A percentile compares a stretch with the other conserved stretches of the same genome.
phyloP scores from a whole-genome alignment of 2,113 vertebrate genomes.

The Odobenus rosmarus region DNA sequence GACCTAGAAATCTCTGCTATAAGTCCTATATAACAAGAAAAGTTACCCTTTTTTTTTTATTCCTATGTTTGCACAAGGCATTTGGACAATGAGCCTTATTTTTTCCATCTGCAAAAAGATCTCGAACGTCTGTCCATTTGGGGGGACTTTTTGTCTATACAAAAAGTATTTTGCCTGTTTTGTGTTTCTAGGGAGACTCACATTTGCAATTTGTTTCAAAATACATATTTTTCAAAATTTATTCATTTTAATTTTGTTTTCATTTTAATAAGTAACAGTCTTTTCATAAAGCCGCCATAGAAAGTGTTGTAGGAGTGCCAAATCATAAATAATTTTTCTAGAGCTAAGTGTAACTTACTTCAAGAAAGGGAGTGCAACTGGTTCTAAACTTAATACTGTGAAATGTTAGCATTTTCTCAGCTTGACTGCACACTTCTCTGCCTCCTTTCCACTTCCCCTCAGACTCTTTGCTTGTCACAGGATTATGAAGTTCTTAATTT shows the following conservation, averaged over 20 bases:
- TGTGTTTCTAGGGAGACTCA: not conserved
- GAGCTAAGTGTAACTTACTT: not conserved
- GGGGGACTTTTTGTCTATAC: not conserved
- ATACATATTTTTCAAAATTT: not conserved
- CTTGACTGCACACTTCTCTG: not conserved
- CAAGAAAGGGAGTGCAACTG: not conserved
- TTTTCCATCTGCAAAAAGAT: conserved; percentile 12
- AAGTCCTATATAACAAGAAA: not conserved
- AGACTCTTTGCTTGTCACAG: not conserved
- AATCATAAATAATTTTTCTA: not conserved
- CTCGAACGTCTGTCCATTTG: not conserved
- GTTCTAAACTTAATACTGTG: not conserved
- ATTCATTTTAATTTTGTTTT: not conserved
- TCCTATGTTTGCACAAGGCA: not conserved
- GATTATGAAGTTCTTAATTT: not conserved
- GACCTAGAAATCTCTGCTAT: not conserved
- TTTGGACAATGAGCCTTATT: not conserved
- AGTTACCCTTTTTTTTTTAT: not conserved
- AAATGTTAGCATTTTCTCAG: not conserved
- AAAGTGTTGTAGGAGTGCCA: not conserved
- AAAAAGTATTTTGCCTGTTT: not conserved
- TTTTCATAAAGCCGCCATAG: not conserved
- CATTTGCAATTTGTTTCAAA: not conserved
- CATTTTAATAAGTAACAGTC: not conserved
- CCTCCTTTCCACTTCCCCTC: not conserved